phyloP scores from a whole-genome alignment of 64 coral and sea anemone species.

The Pocillopora verrucosa region DNA sequence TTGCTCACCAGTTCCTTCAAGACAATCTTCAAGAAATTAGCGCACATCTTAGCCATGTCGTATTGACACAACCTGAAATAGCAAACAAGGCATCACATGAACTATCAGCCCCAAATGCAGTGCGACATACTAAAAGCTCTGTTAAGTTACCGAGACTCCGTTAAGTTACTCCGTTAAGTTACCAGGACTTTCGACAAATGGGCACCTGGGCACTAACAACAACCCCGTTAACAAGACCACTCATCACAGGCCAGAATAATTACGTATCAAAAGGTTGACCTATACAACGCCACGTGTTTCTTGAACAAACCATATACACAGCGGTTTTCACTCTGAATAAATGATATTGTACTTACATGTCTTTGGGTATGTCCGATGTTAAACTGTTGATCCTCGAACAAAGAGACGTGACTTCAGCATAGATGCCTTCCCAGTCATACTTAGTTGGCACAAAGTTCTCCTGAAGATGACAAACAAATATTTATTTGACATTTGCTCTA shows the following conservation, averaged over 20 bases:
- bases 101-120: not conserved
- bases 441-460: slow-evolving; percentile 65
- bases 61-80: slow-evolving; percentile 86
- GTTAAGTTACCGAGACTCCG: too few relatives aligned
- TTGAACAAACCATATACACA: too few relatives aligned
- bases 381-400: slow-evolving; percentile 82
- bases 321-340: too few relatives aligned
- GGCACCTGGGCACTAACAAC: too few relatives aligned
- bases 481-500: not conserved
- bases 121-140: not conserved
- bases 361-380: slow-evolving; percentile 58
- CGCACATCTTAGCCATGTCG: slow-evolving; percentile 94
- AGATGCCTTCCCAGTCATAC: slow-evolving; percentile 85
- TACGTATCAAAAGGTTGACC: too few relatives aligned
- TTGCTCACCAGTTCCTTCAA: slow-evolving; percentile 90
- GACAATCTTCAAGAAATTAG: slow-evolving; percentile 89
- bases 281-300: too few relatives aligned
- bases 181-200: too few relatives aligned
- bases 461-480: not conserved
- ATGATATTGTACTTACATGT: slow-evolving; percentile 48
- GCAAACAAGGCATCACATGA: not conserved
- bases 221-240: too few relatives aligned
- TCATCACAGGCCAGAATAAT: too few relatives aligned
- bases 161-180: not conserved
- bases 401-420: slow-evolving; percentile 70